Evolutionary conservation across 2,888 invertebrate genomes (phyloP), one percentile per base, ranked within the genome.

Genomic region (Plebejus melissa): DNA sequence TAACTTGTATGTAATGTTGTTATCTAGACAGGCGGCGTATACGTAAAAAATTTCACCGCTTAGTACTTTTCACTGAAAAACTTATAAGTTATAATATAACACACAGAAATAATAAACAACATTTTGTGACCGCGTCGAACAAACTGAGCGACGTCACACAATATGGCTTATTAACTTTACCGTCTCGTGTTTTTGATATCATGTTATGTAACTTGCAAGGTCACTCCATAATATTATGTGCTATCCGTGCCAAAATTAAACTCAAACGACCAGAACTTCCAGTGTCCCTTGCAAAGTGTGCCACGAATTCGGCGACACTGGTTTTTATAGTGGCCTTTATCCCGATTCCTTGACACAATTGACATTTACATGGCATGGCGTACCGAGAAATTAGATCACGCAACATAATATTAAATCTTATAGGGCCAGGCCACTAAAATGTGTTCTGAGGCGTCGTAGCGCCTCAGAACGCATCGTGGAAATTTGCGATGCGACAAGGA

Each of bases 341-440:
- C 70, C 70, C 70, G 22, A 46, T 71, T 71, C 71, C 71, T 71
- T 50, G 50, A 50, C 71, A 71, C 46, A 46, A 71, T 50, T 46
- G 50, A 71, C 46, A 46, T 28, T 50, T 22, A 46, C 46, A 50
- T 46, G n/a, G 41, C 22, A 46, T 11, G 65, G 65, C 5, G 65
- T 65, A 71, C 46, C 22, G 22, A 46, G 50, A 71, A 71, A 71
- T 71, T 28, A 28, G 71, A 28, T 46, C 71, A 46, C 41, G 22
- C 9, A n/a, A 70, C 28, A 71, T 28, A 32, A 28, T 32, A 60
- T 16, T 65, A 32, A 65, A 32, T 65, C 5, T 65, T 11, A 22
- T 22, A 22, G 22, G 22, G 22, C 22, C 22, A 22, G 22, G 22
- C 22, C 22, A 22, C 22, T 22, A 22, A 22, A 22, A 22, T 22